Evolutionary conservation across 2,797 vertebrate genomes (phyloP).

Genomic region (Liasis olivaceus): DNA sequence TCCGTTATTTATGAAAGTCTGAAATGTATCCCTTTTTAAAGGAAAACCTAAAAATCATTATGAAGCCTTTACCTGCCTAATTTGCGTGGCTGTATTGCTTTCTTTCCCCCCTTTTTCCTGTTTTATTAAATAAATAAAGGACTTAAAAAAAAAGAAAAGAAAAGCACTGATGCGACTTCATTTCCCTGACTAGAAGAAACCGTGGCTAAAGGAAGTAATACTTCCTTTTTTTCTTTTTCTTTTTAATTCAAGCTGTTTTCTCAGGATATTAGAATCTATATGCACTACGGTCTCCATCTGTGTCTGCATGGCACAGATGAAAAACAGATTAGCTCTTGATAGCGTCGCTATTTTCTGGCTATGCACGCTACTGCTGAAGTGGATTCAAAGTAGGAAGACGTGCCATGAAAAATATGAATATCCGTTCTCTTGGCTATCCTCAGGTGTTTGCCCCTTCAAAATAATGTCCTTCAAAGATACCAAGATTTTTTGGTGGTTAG

Average conservation of each 20-base stretch:
- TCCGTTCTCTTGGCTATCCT: too few relatives aligned
- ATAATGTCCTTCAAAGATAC: background rate
- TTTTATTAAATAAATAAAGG: too few relatives aligned
- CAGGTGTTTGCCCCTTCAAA: background rate
- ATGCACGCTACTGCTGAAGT: background rate
- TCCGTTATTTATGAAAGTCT: too few relatives aligned
- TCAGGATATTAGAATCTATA: too few relatives aligned
- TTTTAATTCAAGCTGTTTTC: background rate
- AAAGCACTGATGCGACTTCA: background rate
- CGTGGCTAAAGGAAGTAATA: background rate
- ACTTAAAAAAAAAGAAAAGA: background rate
- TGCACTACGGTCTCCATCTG: background rate
- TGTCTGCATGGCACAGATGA: background rate
- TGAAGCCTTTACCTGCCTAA: too few relatives aligned
- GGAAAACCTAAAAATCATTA: too few relatives aligned
- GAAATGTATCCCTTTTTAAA: too few relatives aligned
- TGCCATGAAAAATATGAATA: background rate
- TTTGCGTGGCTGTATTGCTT: too few relatives aligned
- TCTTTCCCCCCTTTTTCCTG: too few relatives aligned
- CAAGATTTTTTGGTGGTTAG: background rate
- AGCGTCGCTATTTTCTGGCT: background rate
- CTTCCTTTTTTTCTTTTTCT: fast-evolving
- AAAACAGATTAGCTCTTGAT: background rate
- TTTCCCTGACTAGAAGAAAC: background rate
- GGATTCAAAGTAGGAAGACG: background rate